Evolutionary conservation across 1,140 invertebrate species (phyloP).

Genomic region (Bilobella aurantiaca): DNA sequence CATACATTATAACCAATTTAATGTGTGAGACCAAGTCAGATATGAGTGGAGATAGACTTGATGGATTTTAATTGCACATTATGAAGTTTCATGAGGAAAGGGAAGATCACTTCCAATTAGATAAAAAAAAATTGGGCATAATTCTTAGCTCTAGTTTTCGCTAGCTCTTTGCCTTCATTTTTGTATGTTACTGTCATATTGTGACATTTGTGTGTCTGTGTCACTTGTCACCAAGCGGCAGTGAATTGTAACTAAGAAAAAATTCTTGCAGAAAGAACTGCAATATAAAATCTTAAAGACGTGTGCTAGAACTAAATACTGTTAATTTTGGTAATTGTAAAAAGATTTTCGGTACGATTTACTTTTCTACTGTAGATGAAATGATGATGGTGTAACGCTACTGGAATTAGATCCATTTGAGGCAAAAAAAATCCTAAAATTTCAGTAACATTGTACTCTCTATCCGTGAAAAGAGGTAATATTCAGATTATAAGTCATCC

Average conservation of each 20-base stretch:
- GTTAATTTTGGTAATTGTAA: neutral
- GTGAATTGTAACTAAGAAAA: neutral
- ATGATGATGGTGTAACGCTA: neutral
- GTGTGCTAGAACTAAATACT: neutral
- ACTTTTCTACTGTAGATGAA: neutral
- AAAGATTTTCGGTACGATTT: neutral
- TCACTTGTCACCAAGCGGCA: neutral
- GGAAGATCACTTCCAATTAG: neutral
- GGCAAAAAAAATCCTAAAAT: neutral
- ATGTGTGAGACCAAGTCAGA: neutral
- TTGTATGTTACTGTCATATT: neutral
- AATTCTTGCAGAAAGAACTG: neutral
- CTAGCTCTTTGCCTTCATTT: neutral
- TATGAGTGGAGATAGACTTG: neutral
- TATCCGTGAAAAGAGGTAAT: too few species aligned
- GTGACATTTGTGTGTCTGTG: too few species aligned
- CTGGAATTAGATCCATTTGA: neutral
- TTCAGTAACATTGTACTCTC: too few species aligned
- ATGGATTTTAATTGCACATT: neutral
- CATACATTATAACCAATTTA: too few species aligned
- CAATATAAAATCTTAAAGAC: neutral
- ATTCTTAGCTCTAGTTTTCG: neutral
- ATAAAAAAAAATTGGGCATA: neutral
- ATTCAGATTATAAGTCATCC: neutral
- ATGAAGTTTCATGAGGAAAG: neutral